phyloP scores from a whole-genome alignment of 2,113 vertebrate species.

The Ptychochromis oligacanthus region DNA sequence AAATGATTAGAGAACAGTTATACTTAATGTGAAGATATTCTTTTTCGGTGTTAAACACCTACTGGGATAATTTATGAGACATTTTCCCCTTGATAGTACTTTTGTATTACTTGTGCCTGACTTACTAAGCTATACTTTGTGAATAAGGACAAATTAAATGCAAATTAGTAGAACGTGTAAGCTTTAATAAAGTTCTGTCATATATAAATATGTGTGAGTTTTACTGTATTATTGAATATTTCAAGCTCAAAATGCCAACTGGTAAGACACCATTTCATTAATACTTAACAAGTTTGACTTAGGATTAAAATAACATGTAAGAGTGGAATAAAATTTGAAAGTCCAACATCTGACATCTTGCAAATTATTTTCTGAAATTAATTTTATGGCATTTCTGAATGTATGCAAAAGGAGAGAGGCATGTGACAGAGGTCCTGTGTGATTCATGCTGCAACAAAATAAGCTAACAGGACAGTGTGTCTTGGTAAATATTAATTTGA shows the following conservation, averaged over 20 bases:
- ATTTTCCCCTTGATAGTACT: neutral
- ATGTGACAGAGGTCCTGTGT: neutral
- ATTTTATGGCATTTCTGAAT: neutral
- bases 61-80: neutral
- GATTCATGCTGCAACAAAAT: neutral
- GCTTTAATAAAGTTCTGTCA: neutral
- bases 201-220: neutral
- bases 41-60: neutral
- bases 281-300: neutral
- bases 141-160: neutral
- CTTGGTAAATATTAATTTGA: slow-evolving; percentile 11
- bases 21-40: neutral
- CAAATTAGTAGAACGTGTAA: neutral
- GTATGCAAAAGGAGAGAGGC: neutral
- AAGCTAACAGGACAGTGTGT: neutral
- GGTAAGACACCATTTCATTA: neutral
- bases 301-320: neutral
- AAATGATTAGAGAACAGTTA: neutral
- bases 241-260: neutral
- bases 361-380: neutral
- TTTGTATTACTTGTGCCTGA: neutral
- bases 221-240: neutral
- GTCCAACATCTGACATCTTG: neutral
- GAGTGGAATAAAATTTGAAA: neutral
- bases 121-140: neutral